Evolutionary conservation across 2,888 invertebrate species (phyloP), one percentile per base, ranked within the genome.

Genomic region (Galerucella nymphaeae): DNA sequence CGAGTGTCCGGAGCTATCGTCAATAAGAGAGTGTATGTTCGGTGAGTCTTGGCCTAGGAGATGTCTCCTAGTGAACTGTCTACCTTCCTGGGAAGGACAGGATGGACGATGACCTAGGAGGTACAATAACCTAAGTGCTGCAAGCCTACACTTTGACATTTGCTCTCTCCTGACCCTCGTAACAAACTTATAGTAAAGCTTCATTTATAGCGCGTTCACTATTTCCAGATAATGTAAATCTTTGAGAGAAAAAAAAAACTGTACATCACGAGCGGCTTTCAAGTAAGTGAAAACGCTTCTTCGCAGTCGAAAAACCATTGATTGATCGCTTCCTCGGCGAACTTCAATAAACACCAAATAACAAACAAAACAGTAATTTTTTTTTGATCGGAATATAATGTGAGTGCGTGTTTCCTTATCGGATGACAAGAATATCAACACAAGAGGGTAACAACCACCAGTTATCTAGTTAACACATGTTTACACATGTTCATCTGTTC

Each of bases 401-500:
- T 71, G 64, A 74, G 72, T 76, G 71, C 76, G 73, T 77, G 77
- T 77, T 77, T 75, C 68, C 76, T 77, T 77, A 77, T 77, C 77
- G 76, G 55, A 63, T 71, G 75, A 76, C 76, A 76, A 72, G 76
- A 76, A 76, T 75, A 77, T 77, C 78, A 80, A 80, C 78, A 79
- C 76, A 48, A 67, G 73, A 75, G 76, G 78, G 75, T 76, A 76
- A 77, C 75, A 79, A 80, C 80, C 78, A 81, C 80, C 74, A 76
- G 78, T 79, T 79, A 80, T 81, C 81, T 81, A 70, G 70, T 76
- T 70, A 80, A 80, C 81, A 81, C 79, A 76, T 80, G 81, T 82
- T 81, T 82, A 82, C 81, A 82, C 75, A 76, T 80, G 81, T 79
- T 80, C 78, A 79, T 78, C 77, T 78, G 75, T 80, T 75, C 45